Conservation (phyloP, 2,888 invertebrate species). For the Drosophila kuntzei region DNA sequence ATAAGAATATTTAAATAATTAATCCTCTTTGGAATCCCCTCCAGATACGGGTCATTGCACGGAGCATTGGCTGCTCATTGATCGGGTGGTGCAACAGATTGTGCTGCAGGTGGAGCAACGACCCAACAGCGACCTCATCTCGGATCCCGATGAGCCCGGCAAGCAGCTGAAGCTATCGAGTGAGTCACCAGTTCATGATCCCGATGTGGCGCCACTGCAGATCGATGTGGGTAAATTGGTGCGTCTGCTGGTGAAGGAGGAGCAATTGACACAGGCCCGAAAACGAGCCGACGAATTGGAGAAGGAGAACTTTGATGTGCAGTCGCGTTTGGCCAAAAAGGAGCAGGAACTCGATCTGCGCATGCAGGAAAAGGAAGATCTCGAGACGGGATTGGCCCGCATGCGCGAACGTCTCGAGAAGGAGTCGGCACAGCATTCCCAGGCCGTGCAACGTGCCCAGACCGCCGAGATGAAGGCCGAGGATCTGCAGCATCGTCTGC, state of each 20-base stretch:
- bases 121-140: constrained; percentile 82
- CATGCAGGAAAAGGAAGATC: constrained; percentile 96
- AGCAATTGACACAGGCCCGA: constrained; percentile 94
- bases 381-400: constrained; percentile 92
- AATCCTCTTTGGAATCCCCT: neutral
- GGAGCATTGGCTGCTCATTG: constrained; percentile 97
- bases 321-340: constrained; percentile 94
- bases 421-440: constrained; percentile 94
- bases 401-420: constrained; percentile 95
- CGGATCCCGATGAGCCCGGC: constrained; percentile 83
- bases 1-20: too few relatives aligned
- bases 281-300: constrained; percentile 95
- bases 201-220: constrained; percentile 93
- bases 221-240: constrained; percentile 97
- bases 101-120: constrained; percentile 90
- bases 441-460: constrained; percentile 91
- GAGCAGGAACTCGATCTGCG: constrained; percentile 96
- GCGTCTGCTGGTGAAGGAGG: constrained; percentile 95
- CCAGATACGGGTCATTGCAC: constrained; percentile 94
- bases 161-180: constrained; percentile 78
- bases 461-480: constrained; percentile 87
- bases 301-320: constrained; percentile 94
- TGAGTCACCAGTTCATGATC: constrained; percentile 87
- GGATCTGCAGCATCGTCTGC: constrained; percentile 89
- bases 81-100: constrained; percentile 97